phyloP scores from a whole-genome alignment of 2,888 invertebrate genomes.

The Spatulosminthurus flaviceps region DNA sequence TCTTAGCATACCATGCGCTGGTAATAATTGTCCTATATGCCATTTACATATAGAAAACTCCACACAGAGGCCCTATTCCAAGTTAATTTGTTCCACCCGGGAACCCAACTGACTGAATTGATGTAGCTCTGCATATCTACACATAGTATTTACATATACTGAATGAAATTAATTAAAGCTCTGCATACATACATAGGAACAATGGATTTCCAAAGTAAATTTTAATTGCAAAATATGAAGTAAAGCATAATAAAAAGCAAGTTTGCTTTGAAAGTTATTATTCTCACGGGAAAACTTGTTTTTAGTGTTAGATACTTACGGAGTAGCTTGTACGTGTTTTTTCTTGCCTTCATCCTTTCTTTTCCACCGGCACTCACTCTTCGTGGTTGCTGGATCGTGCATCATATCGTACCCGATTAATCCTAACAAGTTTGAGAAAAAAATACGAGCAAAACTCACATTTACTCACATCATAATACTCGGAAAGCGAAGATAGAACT shows the following conservation, averaged over 20 bases:
- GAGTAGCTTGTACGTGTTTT: not conserved
- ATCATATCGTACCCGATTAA: conserved; percentile 10
- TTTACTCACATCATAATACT: conserved; percentile 1
- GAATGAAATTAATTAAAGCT: not conserved
- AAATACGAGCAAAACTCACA: not conserved
- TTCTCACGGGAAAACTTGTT: not conserved
- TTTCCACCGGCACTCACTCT: too few relatives aligned
- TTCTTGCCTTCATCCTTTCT: not conserved
- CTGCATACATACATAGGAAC: not conserved
- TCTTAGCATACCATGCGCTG: not conserved
- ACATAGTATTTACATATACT: too few relatives aligned
- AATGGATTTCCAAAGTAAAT: not conserved
- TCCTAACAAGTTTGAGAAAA: not conserved
- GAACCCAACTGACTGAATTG: too few relatives aligned
- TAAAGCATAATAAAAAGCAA: too few relatives aligned
- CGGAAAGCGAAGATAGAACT: not conserved
- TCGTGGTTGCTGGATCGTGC: not conserved
- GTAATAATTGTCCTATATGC: not conserved
- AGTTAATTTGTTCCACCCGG: conserved; percentile 36
- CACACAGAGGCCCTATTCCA: conserved; percentile 44
- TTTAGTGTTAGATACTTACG: not conserved
- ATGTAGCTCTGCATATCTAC: too few relatives aligned
- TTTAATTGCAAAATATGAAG: not conserved
- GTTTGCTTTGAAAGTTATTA: too few relatives aligned
- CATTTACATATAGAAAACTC: not conserved